Base-by-base conservation (phyloP, 2,797 vertebrate genomes). In the Ataeniobius toweri region DNA sequence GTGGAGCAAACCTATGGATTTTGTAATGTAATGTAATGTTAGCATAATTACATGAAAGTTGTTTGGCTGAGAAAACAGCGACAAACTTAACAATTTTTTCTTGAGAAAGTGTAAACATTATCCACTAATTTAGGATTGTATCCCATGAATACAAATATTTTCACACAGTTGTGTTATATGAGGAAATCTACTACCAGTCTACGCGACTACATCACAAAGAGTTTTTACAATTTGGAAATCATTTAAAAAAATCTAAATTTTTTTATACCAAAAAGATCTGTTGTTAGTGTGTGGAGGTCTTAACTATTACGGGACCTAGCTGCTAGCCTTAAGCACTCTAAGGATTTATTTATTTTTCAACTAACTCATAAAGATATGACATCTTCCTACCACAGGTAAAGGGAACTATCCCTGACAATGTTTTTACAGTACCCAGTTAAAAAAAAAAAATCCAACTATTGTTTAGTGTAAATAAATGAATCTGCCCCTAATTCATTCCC, bases 401-500 rank as follows among this genome's bases (percentile, higher is more conserved):
- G 63, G 16, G 20, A 41, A 67, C 22, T 67, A 22, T 65, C 18
- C 20, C 16, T 8, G 20, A 39, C 18, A 24, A 58, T n/a, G 55
- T n/a, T 58, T 51, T 58, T 58, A 58, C 22, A 24, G 3, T 20
- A 67, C 9, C 20, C 8, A 24, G 41, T 41, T 12, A 1, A 24
- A 41, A 41, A 41, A 48, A 48, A 24, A 44, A 46, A 24, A 24
- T 18, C 31, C 8, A 22, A 65, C 7, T 9, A 65, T 65, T 39
- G 31, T 36, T 22, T 39, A 6, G 4, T 65, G 8, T 65, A 39
- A 22, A 39, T 3, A 65, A 12, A 20, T 65, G 68, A 50, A 85
- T 84, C 58, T 80, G 74, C 74, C 72, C 80, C 81, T 83, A 53
- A 74, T 65, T 67, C 9, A 10, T 67, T 67, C 18, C 20, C 5